Conservation (phyloP, 2,113 vertebrate species). For the Tautogolabrus adspersus region DNA sequence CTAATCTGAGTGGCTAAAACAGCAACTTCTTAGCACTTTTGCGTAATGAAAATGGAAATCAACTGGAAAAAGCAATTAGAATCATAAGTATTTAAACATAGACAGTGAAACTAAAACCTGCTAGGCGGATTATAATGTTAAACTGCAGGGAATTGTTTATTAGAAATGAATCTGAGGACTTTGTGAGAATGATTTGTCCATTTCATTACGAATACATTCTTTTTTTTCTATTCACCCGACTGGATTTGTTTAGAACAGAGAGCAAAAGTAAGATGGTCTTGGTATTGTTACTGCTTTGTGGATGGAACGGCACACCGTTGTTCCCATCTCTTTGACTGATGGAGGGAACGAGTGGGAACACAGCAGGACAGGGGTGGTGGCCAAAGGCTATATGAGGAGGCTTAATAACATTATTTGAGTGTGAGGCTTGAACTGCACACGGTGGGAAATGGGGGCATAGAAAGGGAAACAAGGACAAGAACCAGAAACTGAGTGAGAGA, state of each 20-base stretch:
- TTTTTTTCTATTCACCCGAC: not conserved
- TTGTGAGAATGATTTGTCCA: not conserved
- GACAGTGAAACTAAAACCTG: no score
- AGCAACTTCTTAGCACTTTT: no score
- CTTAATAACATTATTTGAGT: slow-evolving; percentile 77
- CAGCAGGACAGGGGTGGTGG: slow-evolving; percentile 63
- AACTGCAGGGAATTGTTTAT: no score
- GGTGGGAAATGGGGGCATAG: slow-evolving; percentile 25
- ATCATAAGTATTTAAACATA: no score
- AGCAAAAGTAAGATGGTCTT: slow-evolving; percentile 13
- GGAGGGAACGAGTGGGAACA: slow-evolving; percentile 49
- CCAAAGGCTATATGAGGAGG: slow-evolving; percentile 60
- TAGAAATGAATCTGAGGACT: not conserved
- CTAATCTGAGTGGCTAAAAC: no score
- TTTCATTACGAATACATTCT: not conserved
- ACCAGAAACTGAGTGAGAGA: slow-evolving; percentile 23
- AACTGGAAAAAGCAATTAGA: no score
- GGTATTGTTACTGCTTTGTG: slow-evolving; percentile 33
- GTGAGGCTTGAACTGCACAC: slow-evolving; percentile 35
- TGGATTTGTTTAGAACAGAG: slow-evolving; percentile 31
- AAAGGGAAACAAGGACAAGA: slow-evolving; percentile 28
- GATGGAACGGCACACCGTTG: slow-evolving; percentile 32
- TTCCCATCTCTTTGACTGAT: slow-evolving; percentile 54
- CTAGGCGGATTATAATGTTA: no score
- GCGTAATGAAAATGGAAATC: no score